Evolutionary conservation across 2,888 invertebrate species (phyloP).

Genomic region (Blastobasis adustella): DNA sequence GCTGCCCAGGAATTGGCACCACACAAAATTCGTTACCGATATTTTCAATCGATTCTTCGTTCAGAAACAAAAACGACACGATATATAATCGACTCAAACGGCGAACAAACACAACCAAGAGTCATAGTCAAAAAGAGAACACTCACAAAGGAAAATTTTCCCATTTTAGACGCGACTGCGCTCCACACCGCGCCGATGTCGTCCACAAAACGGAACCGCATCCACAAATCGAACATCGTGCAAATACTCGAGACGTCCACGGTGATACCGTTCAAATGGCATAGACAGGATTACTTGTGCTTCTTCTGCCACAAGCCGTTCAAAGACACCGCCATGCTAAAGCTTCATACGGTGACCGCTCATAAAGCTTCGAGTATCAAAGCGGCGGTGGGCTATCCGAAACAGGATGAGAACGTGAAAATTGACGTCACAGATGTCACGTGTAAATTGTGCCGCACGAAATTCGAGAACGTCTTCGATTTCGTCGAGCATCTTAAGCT

Average conservation of each 20-base stretch:
- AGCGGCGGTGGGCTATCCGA: constrained; percentile 48
- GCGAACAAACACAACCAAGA: too few species aligned
- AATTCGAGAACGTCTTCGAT: constrained; percentile 23
- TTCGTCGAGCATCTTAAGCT: constrained; percentile 42
- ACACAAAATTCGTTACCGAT: too few species aligned
- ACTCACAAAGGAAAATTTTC: constrained; percentile 24
- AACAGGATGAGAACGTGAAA: constrained; percentile 60
- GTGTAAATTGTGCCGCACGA: constrained; percentile 36
- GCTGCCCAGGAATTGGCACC: too few species aligned
- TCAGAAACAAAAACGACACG: too few species aligned
- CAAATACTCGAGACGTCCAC: constrained; percentile 49
- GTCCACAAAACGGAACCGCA: constrained; percentile 49
- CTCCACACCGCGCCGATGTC: constrained; percentile 39
- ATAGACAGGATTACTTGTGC: constrained; percentile 56
- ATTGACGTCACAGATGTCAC: constrained; percentile 40
- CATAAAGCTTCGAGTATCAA: constrained; percentile 42
- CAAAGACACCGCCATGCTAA: constrained; percentile 39
- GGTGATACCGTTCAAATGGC: constrained; percentile 60
- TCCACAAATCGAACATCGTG: constrained; percentile 56
- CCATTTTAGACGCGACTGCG: constrained; percentile 51
- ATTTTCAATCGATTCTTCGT: too few species aligned
- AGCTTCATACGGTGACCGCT: constrained; percentile 47
- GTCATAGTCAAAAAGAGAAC: too few species aligned
- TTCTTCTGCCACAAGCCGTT: constrained; percentile 57
- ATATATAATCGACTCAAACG: too few species aligned